Conservation (phyloP, 2,888 invertebrate genomes). For the Perizoma flavofasciatum region DNA sequence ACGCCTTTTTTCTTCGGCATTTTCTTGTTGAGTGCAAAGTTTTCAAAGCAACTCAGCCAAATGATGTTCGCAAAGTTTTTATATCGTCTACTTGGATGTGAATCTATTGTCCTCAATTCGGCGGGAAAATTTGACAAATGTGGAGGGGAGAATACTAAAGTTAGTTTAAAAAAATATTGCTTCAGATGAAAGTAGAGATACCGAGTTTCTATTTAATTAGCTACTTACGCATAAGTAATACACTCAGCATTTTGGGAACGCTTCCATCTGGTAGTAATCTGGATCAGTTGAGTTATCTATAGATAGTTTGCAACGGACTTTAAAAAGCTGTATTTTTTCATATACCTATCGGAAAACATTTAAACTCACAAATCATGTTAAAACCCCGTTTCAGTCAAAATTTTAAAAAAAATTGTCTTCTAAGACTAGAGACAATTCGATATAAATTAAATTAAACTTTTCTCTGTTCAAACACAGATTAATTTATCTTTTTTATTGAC, state of each 20-base stretch:
- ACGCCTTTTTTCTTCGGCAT: slow-evolving; percentile 28
- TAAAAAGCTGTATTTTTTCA: too few species aligned
- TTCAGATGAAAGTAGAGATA: neutral
- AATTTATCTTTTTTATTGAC: slow-evolving; percentile 9
- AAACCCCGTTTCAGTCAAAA: too few species aligned
- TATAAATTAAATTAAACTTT: neutral
- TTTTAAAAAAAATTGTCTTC: neutral
- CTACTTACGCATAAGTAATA: too few species aligned
- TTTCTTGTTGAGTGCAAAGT: slow-evolving; percentile 58
- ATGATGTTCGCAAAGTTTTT: slow-evolving; percentile 48
- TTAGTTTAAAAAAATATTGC: too few species aligned
- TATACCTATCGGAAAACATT: too few species aligned
- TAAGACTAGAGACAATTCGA: neutral
- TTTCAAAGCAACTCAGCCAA: slow-evolving; percentile 42
- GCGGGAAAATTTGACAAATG: slow-evolving; percentile 22
- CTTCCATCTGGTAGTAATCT: too few species aligned
- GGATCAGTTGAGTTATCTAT: too few species aligned
- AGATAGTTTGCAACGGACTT: too few species aligned
- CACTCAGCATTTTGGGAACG: too few species aligned
- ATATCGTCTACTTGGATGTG: slow-evolving; percentile 27
- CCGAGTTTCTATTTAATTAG: neutral
- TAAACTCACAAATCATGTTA: too few species aligned
- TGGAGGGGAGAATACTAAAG: slow-evolving; percentile 10
- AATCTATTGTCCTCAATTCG: slow-evolving; percentile 38
- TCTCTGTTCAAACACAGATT: neutral